Evolutionary conservation across 1,140 invertebrate genomes (phyloP), one percentile per base, ranked within the genome.

Genomic region (Conus betulinus): DNA sequence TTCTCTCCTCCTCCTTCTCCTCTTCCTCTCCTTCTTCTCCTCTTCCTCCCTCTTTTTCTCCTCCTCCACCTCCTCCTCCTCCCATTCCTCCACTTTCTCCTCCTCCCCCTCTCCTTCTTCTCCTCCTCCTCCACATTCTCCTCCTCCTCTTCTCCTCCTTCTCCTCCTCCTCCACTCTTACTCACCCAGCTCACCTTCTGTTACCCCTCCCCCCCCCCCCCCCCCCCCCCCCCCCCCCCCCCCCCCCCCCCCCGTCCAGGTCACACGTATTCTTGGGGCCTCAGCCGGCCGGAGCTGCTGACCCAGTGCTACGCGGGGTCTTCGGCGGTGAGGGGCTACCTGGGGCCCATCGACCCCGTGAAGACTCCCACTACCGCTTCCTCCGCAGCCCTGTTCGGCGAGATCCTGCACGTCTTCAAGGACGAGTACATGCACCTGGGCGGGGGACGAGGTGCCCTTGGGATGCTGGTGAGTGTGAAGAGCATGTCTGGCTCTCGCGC

Each of bases 371-470:
- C 20, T 96, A 94, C 91, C 87, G 90, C 53, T 94, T 95, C 87
- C 91, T 96, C 8, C 92, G 92, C 39, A 39, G 92, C 91, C 39
- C 91, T 96, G 25, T 94, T 95, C 76, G 91, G 91, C 55, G 95
- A 96, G 89, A 89, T 95, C 11, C 85, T 93, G 67, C 91, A 93
- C 63, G 92, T 93, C 23, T 96, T 96, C 87, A 93, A 94, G 84
- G 95, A 95, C 89, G 87, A 94, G 60, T 95, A 95, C 88, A 89
- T 95, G 39, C 95, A 96, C 89, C 90, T 96, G 17, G 98, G 98
- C 39, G 98, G 98, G 98, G 0, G 98, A 99, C 94, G 98, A 99
- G 96, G 98, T 99, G 3, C 96, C 96, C 52, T 97, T 97, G 92
- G 96, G 96, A 85, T 99, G 98, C 93, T 99, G 98, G 98, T 97